Percentiles rank a stretch among this genome's conserved stretches.
These are phyloP conservation scores for Cygnus buccinator DNA, from an alignment of 2,113 vertebrate species.

Conservation along the genomic window DNA sequence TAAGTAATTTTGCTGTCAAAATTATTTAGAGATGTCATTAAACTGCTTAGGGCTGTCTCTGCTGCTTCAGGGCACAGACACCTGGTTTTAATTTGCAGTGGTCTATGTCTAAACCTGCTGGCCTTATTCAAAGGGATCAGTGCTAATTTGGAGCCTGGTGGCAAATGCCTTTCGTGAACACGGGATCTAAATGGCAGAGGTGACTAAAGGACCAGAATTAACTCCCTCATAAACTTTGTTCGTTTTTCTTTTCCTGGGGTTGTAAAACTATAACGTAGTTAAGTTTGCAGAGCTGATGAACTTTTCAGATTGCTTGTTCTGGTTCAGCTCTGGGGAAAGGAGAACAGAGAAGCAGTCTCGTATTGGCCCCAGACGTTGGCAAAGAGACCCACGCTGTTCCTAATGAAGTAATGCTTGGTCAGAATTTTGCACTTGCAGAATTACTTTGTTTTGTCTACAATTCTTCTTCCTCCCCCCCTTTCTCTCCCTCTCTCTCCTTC, in stretches of 20 bases:
- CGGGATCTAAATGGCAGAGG: not conserved
- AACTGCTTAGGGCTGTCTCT: conserved; percentile 67
- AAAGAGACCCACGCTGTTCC: not conserved
- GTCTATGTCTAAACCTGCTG: not conserved
- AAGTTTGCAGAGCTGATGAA: not conserved
- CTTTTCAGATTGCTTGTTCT: not conserved
- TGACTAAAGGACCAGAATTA: not conserved
- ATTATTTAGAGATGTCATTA: conserved; percentile 77
- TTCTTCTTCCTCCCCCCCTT: not conserved
- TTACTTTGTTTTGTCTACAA: not conserved
- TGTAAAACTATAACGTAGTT: fast-evolving
- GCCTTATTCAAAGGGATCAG: not conserved
- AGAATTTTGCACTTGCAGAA: not conserved
- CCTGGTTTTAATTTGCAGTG: conserved; percentile 66
- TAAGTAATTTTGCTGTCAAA: conserved; percentile 75
- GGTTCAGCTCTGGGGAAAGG: not conserved
- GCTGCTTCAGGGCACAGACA: conserved; percentile 53
- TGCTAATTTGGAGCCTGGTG: conserved; percentile 6
- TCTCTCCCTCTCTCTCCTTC: not conserved
- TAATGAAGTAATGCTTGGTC: not conserved
- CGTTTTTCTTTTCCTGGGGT: not conserved
- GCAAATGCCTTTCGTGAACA: not conserved
- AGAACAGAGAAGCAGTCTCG: not conserved
- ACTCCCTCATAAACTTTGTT: not conserved
- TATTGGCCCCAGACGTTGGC: not conserved